phyloP scores from a whole-genome alignment of 1,140 invertebrate genomes.

The Drosophila mauritiana region DNA sequence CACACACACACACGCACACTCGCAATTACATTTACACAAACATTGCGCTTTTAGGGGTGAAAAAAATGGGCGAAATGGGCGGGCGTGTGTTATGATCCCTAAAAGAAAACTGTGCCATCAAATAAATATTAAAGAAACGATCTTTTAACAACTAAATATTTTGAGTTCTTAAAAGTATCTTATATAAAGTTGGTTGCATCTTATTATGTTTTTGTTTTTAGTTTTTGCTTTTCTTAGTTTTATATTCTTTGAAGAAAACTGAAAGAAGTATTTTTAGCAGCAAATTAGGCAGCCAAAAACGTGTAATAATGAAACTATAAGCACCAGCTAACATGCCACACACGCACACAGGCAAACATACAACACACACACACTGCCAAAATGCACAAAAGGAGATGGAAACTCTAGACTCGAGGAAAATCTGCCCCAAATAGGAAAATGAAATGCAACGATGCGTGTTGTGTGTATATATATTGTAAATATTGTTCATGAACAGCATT shows the following conservation, averaged over 20 bases:
- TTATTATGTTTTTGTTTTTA: conserved; percentile 2
- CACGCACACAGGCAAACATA: conserved; percentile 23
- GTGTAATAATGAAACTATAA: conserved; percentile 9
- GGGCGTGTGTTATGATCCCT: conserved; percentile 20
- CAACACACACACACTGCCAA: conserved; percentile 29
- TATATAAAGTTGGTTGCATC: no score
- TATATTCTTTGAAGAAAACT: conserved; percentile 20
- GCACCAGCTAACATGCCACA: conserved; percentile 42
- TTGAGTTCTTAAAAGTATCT: not conserved
- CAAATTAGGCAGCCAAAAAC: conserved; percentile 60
- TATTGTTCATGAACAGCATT: conserved; percentile 16
- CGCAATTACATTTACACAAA: conserved; percentile 33
- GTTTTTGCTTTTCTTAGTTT: not conserved
- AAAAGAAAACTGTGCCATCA: conserved; percentile 22
- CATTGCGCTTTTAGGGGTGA: conserved; percentile 34
- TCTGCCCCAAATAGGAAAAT: conserved; percentile 3
- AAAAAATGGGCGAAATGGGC: not conserved
- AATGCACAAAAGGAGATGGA: conserved; percentile 38
- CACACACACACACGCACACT: not conserved
- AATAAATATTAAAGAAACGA: conserved; percentile 22
- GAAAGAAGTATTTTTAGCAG: conserved; percentile 76
- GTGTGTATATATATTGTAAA: conserved; percentile 40
- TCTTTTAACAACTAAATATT: conserved; percentile 9
- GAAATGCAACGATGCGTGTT: conserved; percentile 49
- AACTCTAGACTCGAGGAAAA: conserved; percentile 32